Percentiles rank a stretch among this genome's conserved stretches.
These are phyloP conservation scores for Glareola pratincola DNA, from an alignment of 2,113 vertebrate genomes.

Conservation along the genomic window DNA sequence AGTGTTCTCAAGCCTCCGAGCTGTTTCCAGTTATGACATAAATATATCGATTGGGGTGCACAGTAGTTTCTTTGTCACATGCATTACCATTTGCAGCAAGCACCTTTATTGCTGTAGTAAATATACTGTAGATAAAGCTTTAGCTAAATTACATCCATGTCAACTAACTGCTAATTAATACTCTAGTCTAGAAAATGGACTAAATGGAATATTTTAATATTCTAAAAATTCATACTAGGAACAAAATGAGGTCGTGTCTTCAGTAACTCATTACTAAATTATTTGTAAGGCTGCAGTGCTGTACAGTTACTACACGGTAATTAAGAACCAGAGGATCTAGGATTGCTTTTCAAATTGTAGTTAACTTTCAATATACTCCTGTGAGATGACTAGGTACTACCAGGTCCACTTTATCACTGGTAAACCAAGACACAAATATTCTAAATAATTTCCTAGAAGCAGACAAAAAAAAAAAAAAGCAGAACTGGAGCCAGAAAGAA, in stretches of 20 bases:
- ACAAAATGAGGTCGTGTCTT: slow-evolving; percentile 13
- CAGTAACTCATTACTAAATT: not conserved
- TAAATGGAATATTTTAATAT: not conserved
- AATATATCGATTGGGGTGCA: not conserved
- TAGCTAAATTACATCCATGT: not conserved
- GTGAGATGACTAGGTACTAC: not conserved
- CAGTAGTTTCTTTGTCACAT: not conserved
- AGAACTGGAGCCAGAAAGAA: not conserved
- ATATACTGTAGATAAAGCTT: not conserved
- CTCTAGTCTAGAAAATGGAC: not conserved
- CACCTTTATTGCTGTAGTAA: not conserved
- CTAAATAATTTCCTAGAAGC: not conserved
- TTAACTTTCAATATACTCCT: not conserved
- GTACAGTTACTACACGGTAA: not conserved
- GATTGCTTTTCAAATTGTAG: not conserved
- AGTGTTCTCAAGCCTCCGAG: not conserved
- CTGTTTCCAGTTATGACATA: not conserved
- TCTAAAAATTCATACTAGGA: not conserved
- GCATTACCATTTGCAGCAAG: not conserved
- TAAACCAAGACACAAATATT: not conserved
- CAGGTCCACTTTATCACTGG: not conserved
- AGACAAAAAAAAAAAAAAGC: not conserved
- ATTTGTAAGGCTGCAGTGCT: not conserved
- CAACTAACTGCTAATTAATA: not conserved
- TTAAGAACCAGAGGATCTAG: not conserved